Conservation (phyloP, 2,113 vertebrate species). For the Chlamydotis undulata region DNA sequence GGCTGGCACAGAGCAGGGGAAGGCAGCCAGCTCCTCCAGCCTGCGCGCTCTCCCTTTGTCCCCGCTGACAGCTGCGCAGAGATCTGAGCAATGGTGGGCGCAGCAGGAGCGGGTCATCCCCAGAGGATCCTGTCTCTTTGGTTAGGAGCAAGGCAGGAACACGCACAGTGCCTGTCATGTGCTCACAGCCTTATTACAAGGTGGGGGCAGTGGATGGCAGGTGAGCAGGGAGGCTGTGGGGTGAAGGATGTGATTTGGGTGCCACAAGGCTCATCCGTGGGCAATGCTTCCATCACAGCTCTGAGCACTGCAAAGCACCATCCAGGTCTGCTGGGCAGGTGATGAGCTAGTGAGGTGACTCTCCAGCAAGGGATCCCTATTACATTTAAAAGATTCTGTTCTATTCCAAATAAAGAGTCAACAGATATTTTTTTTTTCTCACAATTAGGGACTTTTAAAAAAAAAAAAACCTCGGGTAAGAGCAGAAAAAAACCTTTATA, state of each 20-base stretch:
- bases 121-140: not conserved
- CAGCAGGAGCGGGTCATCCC: not conserved
- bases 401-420: not conserved
- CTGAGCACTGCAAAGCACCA: not conserved
- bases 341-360: not conserved
- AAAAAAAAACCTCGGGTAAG: not conserved
- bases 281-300: not conserved
- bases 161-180: not conserved
- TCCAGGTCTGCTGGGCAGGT: not conserved
- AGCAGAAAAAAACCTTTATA: not conserved
- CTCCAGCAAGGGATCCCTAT: not conserved
- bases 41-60: not conserved
- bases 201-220: not conserved
- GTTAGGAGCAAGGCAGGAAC: not conserved
- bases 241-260: not conserved
- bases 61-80: not conserved
- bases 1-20: not conserved
- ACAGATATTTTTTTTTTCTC: not conserved
- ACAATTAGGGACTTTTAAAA: not conserved
- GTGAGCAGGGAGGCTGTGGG: not conserved
- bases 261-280: not conserved
- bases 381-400: not conserved
- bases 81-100: not conserved
- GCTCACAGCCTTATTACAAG: not conserved
- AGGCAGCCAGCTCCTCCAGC: not conserved